Evolutionary conservation across 2,113 vertebrate genomes (phyloP).

Genomic region (Epinephelus lanceolatus): DNA sequence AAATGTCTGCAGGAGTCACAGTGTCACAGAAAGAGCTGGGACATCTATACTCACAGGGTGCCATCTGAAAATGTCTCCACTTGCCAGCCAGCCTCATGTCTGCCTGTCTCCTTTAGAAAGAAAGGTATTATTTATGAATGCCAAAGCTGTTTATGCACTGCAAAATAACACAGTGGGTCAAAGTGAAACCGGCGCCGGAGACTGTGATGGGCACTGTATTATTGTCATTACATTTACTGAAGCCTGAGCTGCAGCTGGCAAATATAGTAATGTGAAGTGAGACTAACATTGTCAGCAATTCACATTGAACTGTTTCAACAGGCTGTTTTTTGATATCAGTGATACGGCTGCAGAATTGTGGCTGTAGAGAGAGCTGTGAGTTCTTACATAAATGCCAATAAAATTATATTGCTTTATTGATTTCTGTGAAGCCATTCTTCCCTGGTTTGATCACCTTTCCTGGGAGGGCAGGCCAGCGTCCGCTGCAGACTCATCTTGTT

Average conservation of each 20-base stretch:
- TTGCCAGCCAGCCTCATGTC: slow-evolving; percentile 40
- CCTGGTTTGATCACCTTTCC: neutral
- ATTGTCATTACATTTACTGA: slow-evolving; percentile 40
- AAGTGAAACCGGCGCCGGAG: slow-evolving; percentile 23
- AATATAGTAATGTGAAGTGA: slow-evolving; percentile 25
- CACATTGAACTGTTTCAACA: slow-evolving; percentile 16
- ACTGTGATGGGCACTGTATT: slow-evolving; percentile 27
- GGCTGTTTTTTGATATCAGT: neutral
- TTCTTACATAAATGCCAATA: slow-evolving; percentile 33
- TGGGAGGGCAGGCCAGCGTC: neutral
- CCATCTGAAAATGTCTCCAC: slow-evolving; percentile 19
- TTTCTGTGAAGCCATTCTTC: neutral
- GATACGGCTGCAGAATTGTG: neutral
- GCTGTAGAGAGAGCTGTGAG: neutral
- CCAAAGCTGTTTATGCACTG: slow-evolving; percentile 57
- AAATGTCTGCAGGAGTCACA: slow-evolving; percentile 23
- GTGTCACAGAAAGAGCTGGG: slow-evolving; percentile 20
- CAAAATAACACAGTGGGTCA: slow-evolving; percentile 52
- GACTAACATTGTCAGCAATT: slow-evolving; percentile 24
- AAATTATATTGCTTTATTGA: slow-evolving; percentile 32
- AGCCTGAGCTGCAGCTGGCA: slow-evolving; percentile 19
- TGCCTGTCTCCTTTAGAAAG: slow-evolving; percentile 33
- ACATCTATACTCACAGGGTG: slow-evolving; percentile 14
- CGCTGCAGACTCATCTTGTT: neutral
- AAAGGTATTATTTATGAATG: slow-evolving; percentile 58